Base-by-base conservation (phyloP, 35 echinoderm and acorn worm genomes). In the Amphiura filiformis region DNA sequence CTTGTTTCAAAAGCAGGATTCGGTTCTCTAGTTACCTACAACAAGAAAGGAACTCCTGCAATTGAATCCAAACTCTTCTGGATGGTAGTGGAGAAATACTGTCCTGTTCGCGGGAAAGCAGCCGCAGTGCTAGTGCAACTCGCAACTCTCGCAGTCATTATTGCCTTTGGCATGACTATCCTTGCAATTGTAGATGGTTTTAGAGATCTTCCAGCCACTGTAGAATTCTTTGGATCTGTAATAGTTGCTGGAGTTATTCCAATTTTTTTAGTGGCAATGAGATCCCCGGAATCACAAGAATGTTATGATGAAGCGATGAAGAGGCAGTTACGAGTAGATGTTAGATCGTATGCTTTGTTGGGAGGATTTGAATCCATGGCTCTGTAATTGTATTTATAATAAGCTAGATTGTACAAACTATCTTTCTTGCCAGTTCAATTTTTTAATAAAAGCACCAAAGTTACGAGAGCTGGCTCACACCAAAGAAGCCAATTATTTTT, bases 201-300 rank as follows among this genome's bases (percentile, higher is more conserved):
- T 1, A 89, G 83, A 14, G 86, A 96, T 80, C 52, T 96, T 22
- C 90, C 94, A 36, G 90, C 94, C 0, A 89, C 86, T 3, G 84
- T 96, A 7, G 86, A 92, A 75, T 88, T 96, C 64, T 92, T 96
- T 49, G 90, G 86, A 4, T 91, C 94, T 0, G 90, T 92, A 56
- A 78, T 96, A 14, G 87, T 96, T 13, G 94, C 94, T 22, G 90
- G 90, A 20, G 82, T 96, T 11, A 78, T 92, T 17, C 94, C 94
- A 13, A 56, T 86, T 26, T 32, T 96, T 35, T 44, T 87, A 32
- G 61, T 89, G 33, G 81, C 89, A 9, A 13, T 96, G 49, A 91
- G 86, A 65, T 96, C 94, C 13, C 94, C 94, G 0, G 94, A 52
- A 22, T 81, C 82, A 30, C 77, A 84, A 28, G 94, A 96, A 39